Percentiles rank a stretch among this genome's conserved stretches.
Conservation (phyloP, 2,888 invertebrate genomes). For the Philereme transversata region DNA sequence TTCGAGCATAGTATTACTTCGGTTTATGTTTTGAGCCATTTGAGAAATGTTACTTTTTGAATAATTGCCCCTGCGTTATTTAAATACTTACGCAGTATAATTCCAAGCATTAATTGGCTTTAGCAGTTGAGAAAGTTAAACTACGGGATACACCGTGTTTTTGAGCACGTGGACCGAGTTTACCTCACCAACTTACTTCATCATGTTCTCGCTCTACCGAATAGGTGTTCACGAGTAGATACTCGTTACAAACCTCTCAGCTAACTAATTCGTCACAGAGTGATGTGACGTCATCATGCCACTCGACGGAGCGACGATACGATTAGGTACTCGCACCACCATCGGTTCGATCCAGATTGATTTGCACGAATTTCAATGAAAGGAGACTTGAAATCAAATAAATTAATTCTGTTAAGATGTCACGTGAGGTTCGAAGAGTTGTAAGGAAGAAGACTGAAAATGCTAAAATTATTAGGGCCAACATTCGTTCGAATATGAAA, state of each 20-base stretch:
- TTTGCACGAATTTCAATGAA: conserved; percentile 33
- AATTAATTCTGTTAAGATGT: conserved; percentile 16
- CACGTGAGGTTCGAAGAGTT: not conserved
- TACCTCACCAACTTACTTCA: too few relatives aligned
- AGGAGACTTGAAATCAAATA: conserved; percentile 9
- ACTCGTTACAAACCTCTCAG: conserved; percentile 45
- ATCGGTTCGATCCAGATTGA: conserved; percentile 35
- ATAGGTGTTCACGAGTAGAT: conserved; percentile 12
- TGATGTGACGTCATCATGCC: conserved; percentile 45
- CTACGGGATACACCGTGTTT: too few relatives aligned
- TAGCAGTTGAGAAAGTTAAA: too few relatives aligned
- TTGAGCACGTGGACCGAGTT: too few relatives aligned
- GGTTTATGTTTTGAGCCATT: too few relatives aligned
- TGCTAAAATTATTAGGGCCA: too few relatives aligned
- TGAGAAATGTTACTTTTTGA: too few relatives aligned
- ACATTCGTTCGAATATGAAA: too few relatives aligned
- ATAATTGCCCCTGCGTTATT: too few relatives aligned
- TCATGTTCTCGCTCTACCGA: not conserved
- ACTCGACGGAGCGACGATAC: conserved; percentile 40
- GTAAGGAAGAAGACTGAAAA: not conserved
- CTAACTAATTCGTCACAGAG: conserved; percentile 52
- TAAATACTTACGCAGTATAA: too few relatives aligned
- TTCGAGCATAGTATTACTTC: too few relatives aligned
- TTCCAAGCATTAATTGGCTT: too few relatives aligned
- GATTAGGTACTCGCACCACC: conserved; percentile 23